A percentile compares a stretch with the other conserved stretches of the same genome.
These are phyloP conservation scores for Malacoraja senta DNA, from an alignment of 2,797 vertebrate genomes.

Conservation along the genomic window DNA sequence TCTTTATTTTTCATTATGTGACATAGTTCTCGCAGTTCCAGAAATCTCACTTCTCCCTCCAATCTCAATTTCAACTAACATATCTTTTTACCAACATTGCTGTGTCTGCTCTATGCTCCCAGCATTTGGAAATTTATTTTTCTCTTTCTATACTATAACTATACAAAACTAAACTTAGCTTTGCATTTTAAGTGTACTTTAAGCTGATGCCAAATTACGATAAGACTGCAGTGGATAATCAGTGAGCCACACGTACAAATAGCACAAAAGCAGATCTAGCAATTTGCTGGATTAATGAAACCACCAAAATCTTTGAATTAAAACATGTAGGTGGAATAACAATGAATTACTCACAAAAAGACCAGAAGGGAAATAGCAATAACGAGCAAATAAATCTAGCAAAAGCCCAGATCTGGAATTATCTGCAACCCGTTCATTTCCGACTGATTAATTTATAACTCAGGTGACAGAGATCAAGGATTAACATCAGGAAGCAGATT, in stretches of 20 bases:
- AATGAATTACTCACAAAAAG: background rate
- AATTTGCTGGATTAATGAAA: constrained; percentile 1
- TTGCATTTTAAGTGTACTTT: background rate
- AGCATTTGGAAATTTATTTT: background rate
- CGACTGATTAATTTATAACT: background rate
- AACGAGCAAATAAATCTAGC: background rate
- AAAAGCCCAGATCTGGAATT: background rate
- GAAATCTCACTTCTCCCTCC: background rate
- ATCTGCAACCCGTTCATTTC: background rate
- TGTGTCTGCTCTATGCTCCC: background rate
- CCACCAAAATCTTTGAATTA: background rate
- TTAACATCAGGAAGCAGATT: background rate
- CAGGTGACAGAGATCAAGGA: background rate
- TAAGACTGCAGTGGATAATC: background rate
- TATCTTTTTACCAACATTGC: background rate
- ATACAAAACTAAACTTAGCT: background rate
- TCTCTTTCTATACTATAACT: background rate
- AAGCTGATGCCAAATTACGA: background rate
- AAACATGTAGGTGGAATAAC: background rate
- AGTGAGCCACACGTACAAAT: background rate
- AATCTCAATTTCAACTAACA: background rate
- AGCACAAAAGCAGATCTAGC: background rate
- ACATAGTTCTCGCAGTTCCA: background rate
- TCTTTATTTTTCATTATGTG: background rate
- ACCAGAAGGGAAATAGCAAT: background rate